Evolutionary conservation across 2,888 invertebrate species (phyloP).

Genomic region (Ormia ochracea): DNA sequence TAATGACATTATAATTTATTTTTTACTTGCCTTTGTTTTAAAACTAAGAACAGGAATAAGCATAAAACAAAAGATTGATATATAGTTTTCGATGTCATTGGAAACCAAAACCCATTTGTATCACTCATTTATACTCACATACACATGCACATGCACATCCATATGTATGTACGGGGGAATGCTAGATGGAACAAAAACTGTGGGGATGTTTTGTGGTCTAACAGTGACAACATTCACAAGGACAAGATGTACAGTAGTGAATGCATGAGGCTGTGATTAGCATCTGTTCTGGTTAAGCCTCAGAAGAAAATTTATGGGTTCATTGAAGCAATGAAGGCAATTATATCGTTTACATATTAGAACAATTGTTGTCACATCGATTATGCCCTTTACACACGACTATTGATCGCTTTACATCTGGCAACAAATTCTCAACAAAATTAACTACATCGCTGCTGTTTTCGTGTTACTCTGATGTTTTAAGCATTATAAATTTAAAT

Average conservation of each 20-base stretch:
- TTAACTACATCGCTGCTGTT: not conserved
- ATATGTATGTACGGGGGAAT: too few relatives aligned
- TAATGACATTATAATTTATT: conserved; percentile 76
- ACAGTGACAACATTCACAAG: conserved; percentile 9
- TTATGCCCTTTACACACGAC: conserved; percentile 9
- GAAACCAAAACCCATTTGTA: conserved; percentile 59
- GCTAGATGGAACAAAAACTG: conserved; percentile 24
- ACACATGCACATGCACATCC: not conserved
- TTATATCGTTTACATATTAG: conserved; percentile 58
- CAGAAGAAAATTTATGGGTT: conserved; percentile 64
- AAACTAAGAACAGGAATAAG: conserved; percentile 33
- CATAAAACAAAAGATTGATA: conserved; percentile 61
- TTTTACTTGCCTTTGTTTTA: conserved; percentile 58
- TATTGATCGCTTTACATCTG: conserved; percentile 52
- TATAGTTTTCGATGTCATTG: conserved; percentile 59
- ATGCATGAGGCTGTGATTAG: conserved; percentile 54
- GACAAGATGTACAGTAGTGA: not conserved
- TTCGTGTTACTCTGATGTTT: not conserved
- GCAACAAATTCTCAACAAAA: conserved; percentile 35
- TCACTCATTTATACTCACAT: not conserved
- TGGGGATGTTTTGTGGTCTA: conserved; percentile 61
- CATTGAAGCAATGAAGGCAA: conserved; percentile 60
- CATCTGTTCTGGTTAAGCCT: conserved; percentile 61
- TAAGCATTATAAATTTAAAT: not conserved
- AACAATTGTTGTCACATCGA: conserved; percentile 58